Percentiles rank a stretch among this genome's conserved stretches.
These are phyloP conservation scores for Diogma glabrata DNA, from an alignment of 2,888 invertebrate species.

Conservation along the genomic window DNA sequence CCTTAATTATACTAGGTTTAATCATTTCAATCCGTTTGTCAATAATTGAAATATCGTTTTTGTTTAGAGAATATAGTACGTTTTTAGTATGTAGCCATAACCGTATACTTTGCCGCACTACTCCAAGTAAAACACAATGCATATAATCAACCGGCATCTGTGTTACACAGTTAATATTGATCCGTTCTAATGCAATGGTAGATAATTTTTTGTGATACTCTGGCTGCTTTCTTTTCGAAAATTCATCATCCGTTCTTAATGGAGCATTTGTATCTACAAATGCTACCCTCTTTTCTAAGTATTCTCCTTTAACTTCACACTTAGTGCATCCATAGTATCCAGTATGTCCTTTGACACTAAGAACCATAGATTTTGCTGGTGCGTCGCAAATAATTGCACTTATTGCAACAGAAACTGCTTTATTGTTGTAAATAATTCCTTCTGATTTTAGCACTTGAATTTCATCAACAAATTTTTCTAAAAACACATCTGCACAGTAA, in stretches of 20 bases:
- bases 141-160: slow-evolving; percentile 20
- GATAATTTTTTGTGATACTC: slow-evolving; percentile 16
- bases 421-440: not conserved
- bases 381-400: slow-evolving; percentile 14
- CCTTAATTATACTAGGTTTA: not conserved
- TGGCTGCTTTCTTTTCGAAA: slow-evolving; percentile 8
- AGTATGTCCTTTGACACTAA: slow-evolving; percentile 15
- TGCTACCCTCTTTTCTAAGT: slow-evolving; percentile 11
- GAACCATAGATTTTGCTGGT: slow-evolving; percentile 13
- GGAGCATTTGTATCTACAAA: slow-evolving; percentile 9
- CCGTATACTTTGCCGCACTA: not conserved
- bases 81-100: not conserved
- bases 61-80: not conserved
- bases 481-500: not conserved
- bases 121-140: slow-evolving; percentile 18
- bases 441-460: not conserved
- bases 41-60: not conserved
- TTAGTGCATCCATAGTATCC: slow-evolving; percentile 17
- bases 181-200: slow-evolving; percentile 11
- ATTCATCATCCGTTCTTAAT: slow-evolving; percentile 13
- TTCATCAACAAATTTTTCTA: not conserved
- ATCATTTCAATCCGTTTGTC: not conserved
- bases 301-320: slow-evolving; percentile 16
- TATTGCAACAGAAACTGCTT: not conserved
- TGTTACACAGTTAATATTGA: slow-evolving; percentile 16